Conservation (phyloP, 2,797 vertebrate genomes). For the Centropyge bicolor region DNA sequence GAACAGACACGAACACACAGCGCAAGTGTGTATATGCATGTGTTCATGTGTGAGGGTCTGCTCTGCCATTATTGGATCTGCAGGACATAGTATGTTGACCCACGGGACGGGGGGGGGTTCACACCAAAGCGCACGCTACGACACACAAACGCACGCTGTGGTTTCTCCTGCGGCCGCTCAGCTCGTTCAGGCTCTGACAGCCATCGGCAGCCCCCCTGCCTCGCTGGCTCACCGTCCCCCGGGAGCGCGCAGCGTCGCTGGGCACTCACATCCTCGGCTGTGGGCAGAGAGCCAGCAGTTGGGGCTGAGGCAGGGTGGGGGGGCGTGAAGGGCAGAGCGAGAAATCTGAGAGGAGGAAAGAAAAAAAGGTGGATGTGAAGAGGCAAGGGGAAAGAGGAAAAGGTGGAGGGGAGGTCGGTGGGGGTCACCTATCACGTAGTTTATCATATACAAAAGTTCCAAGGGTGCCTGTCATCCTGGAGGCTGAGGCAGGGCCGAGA, state of each 20-base stretch:
- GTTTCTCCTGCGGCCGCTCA: conserved; percentile 76
- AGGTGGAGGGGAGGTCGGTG: conserved; percentile 52
- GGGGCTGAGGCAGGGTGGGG: conserved; percentile 31
- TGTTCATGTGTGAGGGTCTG: conserved; percentile 27
- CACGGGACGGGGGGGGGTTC: conserved; percentile 56
- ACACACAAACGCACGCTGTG: conserved; percentile 75
- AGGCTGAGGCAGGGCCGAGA: conserved; percentile 49
- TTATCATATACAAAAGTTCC: conserved; percentile 80
- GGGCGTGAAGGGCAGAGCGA: conserved; percentile 31
- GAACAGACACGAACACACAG: conserved; percentile 50
- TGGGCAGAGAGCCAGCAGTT: conserved; percentile 72
- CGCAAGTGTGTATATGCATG: conserved; percentile 14
- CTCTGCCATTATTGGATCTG: conserved; percentile 60
- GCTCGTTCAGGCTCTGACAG: conserved; percentile 73
- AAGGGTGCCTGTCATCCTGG: conserved; percentile 69
- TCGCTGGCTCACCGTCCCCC: conserved; percentile 42
- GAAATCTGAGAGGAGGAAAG: conserved; percentile 69
- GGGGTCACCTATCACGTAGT: conserved; percentile 79
- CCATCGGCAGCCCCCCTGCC: conserved; percentile 54
- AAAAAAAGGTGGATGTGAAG: conserved; percentile 57
- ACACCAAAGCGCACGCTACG: conserved; percentile 55
- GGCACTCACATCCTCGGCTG: conserved; percentile 65
- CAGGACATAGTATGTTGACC: conserved; percentile 65
- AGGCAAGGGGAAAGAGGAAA: conserved; percentile 46
- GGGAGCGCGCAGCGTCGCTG: conserved; percentile 67